Evolutionary conservation across 2,888 invertebrate species (phyloP), one percentile per base, ranked within the genome.

Genomic region (Amiota communis): DNA sequence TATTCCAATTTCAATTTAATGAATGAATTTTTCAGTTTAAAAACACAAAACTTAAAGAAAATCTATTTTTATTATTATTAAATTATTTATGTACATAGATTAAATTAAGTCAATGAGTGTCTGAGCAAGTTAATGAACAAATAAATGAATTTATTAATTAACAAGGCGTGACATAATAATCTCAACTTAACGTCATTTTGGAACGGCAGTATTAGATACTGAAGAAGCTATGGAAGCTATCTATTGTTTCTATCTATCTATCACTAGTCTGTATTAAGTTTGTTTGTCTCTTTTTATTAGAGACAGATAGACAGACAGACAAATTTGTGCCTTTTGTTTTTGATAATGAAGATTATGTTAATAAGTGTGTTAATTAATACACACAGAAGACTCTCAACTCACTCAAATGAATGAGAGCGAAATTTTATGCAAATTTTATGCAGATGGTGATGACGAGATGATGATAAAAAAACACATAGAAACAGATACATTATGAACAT

Each of bases 151-250:
- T 78, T 75, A 77, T 81, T 81, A 83, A 84, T 83, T 81, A 83
- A 81, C 81, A 80, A 83, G 83, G 80, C 78, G 79, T 81, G 83
- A 83, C 78, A 83, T 82, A 84, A 83, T 83, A 79, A 78, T 76
- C 76, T 65, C 12, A 57, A 17, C 63, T 63, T n/a, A 13, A 17
- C 9, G 17, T 59, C 59, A 17, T 2, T 2, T 17, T n/a, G 12
- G 46, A 64, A 36, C 36, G 36, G 4, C 4, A 36, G 36, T 36
- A 36, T 2, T 36, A 36, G 8, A 36, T 6, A 36, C 36, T 36
- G 36, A 36, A 36, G 36, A 36, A 36, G 36, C 36, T 36, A 36
- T 36, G 6, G 0, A 36, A 36, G 6, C n/a, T 36, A 36, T 36
- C 36, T 36, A 36, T 36, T 36, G 36, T 36, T 2, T 23, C 23